Percentiles rank a stretch among this genome's conserved stretches.
Evolutionary conservation across 1,140 invertebrate species (phyloP).

Genomic region (Rhizoglyphus robini): DNA sequence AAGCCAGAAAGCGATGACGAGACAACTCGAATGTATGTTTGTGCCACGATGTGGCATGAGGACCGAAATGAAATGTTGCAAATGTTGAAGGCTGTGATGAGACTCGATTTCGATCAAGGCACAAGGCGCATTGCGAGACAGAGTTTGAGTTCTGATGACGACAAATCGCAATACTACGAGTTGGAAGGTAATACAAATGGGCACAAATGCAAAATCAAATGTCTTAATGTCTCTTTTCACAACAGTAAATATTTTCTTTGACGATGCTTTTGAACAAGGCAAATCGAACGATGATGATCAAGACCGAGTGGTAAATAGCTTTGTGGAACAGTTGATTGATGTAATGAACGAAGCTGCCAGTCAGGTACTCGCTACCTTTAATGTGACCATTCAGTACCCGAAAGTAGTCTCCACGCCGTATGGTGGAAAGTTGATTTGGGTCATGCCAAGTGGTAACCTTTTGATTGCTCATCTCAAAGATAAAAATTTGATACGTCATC

Average conservation of each 20-base stretch:
- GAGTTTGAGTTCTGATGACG: conserved; percentile 44
- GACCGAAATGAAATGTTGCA: no score
- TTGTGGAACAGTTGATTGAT: conserved; percentile 78
- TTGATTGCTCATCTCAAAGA: conserved; percentile 96
- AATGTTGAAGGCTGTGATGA: conserved; percentile 44
- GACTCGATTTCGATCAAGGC: conserved; percentile 84
- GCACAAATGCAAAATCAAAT: no score
- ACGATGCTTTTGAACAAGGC: conserved; percentile 92
- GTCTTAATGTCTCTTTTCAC: no score
- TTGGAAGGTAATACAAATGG: no score
- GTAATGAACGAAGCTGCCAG: conserved; percentile 84
- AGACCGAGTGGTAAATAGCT: conserved; percentile 86
- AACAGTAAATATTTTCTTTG: conserved; percentile 97
- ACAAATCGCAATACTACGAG: conserved; percentile 49
- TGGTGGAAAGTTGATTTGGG: conserved; percentile 84
- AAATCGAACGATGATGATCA: conserved; percentile 75
- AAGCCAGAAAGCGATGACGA: conserved; percentile 29
- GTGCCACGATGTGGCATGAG: conserved; percentile 98
- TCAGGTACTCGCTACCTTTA: conserved; percentile 72
- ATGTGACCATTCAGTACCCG: conserved; percentile 54
- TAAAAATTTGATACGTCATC: conserved; percentile 77
- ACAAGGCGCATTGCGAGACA: conserved; percentile 53
- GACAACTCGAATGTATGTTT: conserved; percentile 51
- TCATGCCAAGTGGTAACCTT: conserved; percentile 89
- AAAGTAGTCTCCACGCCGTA: conserved; percentile 89